Evolutionary conservation across 2,113 vertebrate genomes (phyloP), one percentile per base, ranked within the genome.

Genomic region (Dasyprocta punctata): DNA sequence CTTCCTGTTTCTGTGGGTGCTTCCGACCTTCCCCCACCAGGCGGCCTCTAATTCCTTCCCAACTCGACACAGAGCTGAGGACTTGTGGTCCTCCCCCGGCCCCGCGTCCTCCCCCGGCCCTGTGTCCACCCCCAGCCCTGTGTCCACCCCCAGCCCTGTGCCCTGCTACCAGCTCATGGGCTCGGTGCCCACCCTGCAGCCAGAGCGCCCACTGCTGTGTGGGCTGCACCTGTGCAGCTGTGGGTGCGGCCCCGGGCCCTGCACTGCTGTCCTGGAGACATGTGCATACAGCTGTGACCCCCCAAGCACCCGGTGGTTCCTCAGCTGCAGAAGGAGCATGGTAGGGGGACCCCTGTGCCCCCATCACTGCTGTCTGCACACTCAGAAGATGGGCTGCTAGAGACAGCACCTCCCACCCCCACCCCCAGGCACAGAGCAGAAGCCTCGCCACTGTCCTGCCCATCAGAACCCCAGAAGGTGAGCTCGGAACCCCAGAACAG

Each of bases 201-300:
- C 44, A 3, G 3, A 41, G 26, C 30, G 2, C 13, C 36, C 5
- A 3, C n/a, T 1, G 38, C 0, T 6, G 65, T 47, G 56, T 63
- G 28, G 38, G n/a, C 47, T 49, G 36, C 47, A 7, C 54, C 58
- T 9, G 4, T 14, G 16, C 28, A 11, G 49, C 28, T 49, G 58
- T 61, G 44, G n/a, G n/a, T 1, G 9, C 0, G 7, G 44, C 13
- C 65, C 69, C 6, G 20, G 28, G 73, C 24, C 38, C 30, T 30
- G 73, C 2, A 17, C 14, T 0, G 49, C 1, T 17, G 69, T 22
- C 16, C 73, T 28, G 30, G 36, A 36, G 60, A 52, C 33, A 22
- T 1, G 5, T 14, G 2, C 22, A 60, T 26, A 54, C 7, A 61
- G 28, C 83, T 85, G 28, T 3, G 41, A 5, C 83, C 58, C 56